phyloP scores from a whole-genome alignment of 2,797 vertebrate species.

The Amblyraja radiata region DNA sequence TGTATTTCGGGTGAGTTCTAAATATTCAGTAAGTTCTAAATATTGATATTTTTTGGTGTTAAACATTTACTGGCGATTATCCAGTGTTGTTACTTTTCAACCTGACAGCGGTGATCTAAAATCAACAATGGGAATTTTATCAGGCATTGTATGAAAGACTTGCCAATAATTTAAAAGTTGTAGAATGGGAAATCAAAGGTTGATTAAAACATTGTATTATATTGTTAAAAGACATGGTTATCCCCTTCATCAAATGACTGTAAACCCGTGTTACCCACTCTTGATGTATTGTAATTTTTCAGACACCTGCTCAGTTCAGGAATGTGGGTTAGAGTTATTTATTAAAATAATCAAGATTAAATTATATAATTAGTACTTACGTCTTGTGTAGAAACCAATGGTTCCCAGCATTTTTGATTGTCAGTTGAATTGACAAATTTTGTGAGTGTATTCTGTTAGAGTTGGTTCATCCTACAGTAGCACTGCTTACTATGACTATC shows the following conservation, averaged over 20 bases:
- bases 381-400: slow-evolving; percentile 45
- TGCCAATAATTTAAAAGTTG: slow-evolving; percentile 22
- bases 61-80: not conserved
- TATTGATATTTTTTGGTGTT: not conserved
- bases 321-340: slow-evolving; percentile 57
- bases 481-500: not conserved
- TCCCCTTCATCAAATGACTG: slow-evolving; percentile 39
- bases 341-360: slow-evolving; percentile 61
- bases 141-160: not conserved
- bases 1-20: slow-evolving; percentile 3
- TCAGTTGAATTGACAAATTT: slow-evolving; percentile 31
- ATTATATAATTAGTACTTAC: slow-evolving; percentile 48
- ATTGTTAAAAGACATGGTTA: slow-evolving; percentile 22
- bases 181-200: slow-evolving; percentile 11
- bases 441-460: slow-evolving; percentile 1
- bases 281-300: slow-evolving; percentile 45
- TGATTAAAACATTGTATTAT: slow-evolving; percentile 30
- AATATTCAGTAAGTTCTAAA: not conserved
- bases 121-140: slow-evolving; percentile 4
- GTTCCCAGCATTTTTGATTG: slow-evolving; percentile 37
- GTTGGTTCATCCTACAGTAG: slow-evolving; percentile 18
- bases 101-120: not conserved
- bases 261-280: slow-evolving; percentile 45
- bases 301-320: slow-evolving; percentile 46
- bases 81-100: not conserved